Percentiles rank a stretch among this genome's conserved stretches.
These are phyloP conservation scores for Felis chaus DNA, from an alignment of 2,113 vertebrate genomes.

Conservation along the genomic window DNA sequence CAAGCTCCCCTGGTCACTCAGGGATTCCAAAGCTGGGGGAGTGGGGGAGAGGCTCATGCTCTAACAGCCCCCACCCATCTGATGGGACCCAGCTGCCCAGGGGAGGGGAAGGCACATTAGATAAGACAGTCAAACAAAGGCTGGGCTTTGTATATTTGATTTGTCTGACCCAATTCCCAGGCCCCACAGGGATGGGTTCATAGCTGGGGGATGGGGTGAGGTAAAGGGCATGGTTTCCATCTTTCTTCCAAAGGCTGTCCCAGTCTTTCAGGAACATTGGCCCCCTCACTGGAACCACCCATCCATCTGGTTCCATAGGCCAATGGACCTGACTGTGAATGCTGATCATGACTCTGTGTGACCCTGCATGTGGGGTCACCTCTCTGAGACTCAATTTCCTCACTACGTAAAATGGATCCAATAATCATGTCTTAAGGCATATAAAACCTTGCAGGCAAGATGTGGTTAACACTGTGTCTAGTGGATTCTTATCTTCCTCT, in stretches of 20 bases:
- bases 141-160: conserved; percentile 67
- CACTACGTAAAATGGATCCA: neutral
- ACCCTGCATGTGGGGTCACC: fast-evolving
- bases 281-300: neutral
- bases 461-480: neutral
- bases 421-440: neutral
- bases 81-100: conserved; percentile 66
- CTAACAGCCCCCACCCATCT: neutral
- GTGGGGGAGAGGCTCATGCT: neutral
- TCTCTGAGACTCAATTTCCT: neutral
- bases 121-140: conserved; percentile 67
- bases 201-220: neutral
- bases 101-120: conserved; percentile 4
- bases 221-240: neutral
- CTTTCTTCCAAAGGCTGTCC: neutral
- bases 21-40: neutral
- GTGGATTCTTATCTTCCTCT: fast-evolving
- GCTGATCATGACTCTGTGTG: neutral
- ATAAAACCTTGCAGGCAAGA: neutral
- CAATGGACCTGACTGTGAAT: neutral
- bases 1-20: neutral
- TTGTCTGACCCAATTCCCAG: conserved; percentile 46
- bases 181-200: neutral
- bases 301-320: neutral
- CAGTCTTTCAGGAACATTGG: neutral